These are phyloP conservation scores for Drosophila nigrodunni DNA, from an alignment of 1,140 invertebrate genomes.

Conservation along the genomic window DNA sequence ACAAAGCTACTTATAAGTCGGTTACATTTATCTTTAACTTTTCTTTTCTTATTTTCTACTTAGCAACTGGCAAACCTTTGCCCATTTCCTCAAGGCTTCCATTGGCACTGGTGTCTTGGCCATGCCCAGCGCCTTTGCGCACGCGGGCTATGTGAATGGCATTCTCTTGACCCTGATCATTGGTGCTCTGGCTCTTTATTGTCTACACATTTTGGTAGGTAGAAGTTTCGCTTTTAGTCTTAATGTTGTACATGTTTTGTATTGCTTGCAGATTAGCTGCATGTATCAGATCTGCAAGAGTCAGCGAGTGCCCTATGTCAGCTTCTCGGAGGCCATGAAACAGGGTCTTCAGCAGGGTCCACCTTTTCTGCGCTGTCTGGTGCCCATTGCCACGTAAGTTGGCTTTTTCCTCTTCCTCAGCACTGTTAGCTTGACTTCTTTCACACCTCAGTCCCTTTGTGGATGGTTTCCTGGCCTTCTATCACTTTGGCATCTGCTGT, in stretches of 20 bases:
- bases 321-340: conserved; percentile 89
- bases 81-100: conserved; percentile 90
- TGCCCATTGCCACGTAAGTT: conserved; percentile 86
- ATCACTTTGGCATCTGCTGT: conserved; percentile 95
- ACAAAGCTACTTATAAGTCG: neutral
- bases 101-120: conserved; percentile 92
- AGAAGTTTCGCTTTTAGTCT: conserved; percentile 37
- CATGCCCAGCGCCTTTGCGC: conserved; percentile 91
- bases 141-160: conserved; percentile 89
- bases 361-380: conserved; percentile 85
- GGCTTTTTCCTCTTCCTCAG: neutral
- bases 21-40: neutral
- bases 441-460: conserved; percentile 85
- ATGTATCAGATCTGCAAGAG: conserved; percentile 87
- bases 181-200: conserved; percentile 88
- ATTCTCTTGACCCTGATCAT: conserved; percentile 87
- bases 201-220: conserved; percentile 88
- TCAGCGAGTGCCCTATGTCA: conserved; percentile 86
- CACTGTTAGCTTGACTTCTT: neutral
- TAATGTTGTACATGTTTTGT: neutral
- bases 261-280: conserved; percentile 78
- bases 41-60: conserved; percentile 35
- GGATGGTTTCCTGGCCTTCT: conserved; percentile 91
- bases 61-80: conserved; percentile 88
- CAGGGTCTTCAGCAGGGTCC: conserved; percentile 88